These are phyloP conservation scores for Cephus pulcher DNA, from an alignment of 2,888 invertebrate species.

Conservation along the genomic window DNA sequence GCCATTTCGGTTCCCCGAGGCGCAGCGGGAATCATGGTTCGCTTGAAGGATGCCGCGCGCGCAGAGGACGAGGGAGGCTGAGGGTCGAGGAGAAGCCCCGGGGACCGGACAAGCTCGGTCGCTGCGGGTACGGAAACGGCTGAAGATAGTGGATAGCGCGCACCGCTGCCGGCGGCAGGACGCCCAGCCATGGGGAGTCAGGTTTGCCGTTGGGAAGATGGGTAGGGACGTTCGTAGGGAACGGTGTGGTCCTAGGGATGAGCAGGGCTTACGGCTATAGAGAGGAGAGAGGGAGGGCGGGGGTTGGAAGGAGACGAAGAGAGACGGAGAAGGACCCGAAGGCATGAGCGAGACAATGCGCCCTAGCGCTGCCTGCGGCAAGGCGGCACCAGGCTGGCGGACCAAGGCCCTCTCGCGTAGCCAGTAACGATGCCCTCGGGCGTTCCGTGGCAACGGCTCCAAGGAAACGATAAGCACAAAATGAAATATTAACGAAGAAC, in stretches of 20 bases:
- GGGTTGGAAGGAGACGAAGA: conserved; percentile 8
- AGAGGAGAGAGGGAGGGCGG: background rate
- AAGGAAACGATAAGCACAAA: conserved; percentile 65
- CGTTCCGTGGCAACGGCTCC: conserved; percentile 41
- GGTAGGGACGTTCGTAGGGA: background rate
- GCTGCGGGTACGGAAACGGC: conserved; percentile 58
- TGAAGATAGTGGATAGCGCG: conserved; percentile 49
- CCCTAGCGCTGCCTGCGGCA: conserved; percentile 39
- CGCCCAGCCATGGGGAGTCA: background rate
- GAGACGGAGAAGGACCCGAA: conserved; percentile 24
- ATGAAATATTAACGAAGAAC: conserved; percentile 66
- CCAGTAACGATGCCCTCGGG: conserved; percentile 64
- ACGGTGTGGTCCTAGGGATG: background rate
- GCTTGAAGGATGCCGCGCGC: conserved; percentile 42
- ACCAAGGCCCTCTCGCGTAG: conserved; percentile 42
- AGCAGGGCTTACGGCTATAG: conserved; percentile 3
- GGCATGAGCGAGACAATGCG: conserved; percentile 44
- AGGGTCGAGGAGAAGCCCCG: conserved; percentile 26
- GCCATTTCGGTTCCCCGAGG: conserved; percentile 54
- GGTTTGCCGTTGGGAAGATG: background rate
- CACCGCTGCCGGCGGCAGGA: conserved; percentile 23
- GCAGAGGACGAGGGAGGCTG: conserved; percentile 6
- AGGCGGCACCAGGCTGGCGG: conserved; percentile 38
- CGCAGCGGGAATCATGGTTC: conserved; percentile 52
- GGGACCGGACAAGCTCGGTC: conserved; percentile 36